phyloP scores from a whole-genome alignment of 2,888 invertebrate genomes.

The Dryocosmus kuriphilus region DNA sequence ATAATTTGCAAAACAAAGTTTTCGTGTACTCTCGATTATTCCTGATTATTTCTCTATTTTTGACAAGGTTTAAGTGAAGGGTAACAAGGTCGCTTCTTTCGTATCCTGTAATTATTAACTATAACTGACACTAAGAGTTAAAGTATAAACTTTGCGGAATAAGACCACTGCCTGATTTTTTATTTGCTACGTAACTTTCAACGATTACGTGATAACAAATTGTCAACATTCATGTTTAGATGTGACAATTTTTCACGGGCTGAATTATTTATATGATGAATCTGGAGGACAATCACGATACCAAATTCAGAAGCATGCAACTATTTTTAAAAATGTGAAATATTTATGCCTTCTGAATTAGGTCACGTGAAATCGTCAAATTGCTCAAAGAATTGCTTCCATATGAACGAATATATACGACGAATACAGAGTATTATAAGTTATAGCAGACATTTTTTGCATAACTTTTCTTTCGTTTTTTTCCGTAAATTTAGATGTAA shows the following conservation, averaged over 20 bases:
- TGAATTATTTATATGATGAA: background rate
- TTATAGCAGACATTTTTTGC: slow-evolving; percentile 48
- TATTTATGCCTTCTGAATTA: background rate
- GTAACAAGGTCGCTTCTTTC: slow-evolving; percentile 41
- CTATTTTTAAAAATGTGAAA: background rate
- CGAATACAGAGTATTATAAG: slow-evolving; percentile 54
- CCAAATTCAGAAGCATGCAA: background rate
- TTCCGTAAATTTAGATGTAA: background rate
- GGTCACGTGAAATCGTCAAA: slow-evolving; percentile 61
- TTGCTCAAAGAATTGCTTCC: slow-evolving; percentile 75
- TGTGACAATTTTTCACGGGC: background rate
- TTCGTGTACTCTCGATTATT: no score
- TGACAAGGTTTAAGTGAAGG: background rate
- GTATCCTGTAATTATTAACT: background rate
- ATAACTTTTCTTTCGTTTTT: slow-evolving; percentile 22
- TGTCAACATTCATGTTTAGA: background rate
- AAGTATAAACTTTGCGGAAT: slow-evolving; percentile 40
- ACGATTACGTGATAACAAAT: background rate
- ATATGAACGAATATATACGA: slow-evolving; percentile 54
- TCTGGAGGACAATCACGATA: background rate
- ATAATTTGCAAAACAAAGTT: no score
- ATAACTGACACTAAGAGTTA: background rate
- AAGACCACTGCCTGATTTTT: background rate
- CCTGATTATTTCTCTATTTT: background rate
- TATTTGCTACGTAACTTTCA: background rate